phyloP scores from a whole-genome alignment of 2,888 invertebrate species.

The Lingula anatina region DNA sequence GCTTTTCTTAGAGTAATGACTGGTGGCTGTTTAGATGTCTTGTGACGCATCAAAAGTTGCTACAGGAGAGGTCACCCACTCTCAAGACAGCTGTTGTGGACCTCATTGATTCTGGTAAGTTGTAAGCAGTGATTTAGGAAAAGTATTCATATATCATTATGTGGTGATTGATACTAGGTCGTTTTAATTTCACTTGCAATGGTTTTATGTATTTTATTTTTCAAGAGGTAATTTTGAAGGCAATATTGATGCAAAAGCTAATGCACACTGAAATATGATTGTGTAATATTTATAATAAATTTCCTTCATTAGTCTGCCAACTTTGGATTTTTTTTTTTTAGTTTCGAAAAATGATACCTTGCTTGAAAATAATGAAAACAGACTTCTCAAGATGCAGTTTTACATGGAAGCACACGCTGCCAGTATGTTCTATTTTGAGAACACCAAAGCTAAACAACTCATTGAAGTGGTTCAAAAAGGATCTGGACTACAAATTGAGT shows the following conservation, averaged over 20 bases:
- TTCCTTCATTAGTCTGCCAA: neutral
- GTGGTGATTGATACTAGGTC: no score
- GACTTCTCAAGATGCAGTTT: slow-evolving; percentile 45
- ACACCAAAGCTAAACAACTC: slow-evolving; percentile 66
- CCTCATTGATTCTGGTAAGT: slow-evolving; percentile 29
- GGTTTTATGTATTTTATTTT: no score
- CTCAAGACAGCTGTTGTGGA: slow-evolving; percentile 30
- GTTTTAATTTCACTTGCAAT: no score
- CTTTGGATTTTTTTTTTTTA: slow-evolving; percentile 11
- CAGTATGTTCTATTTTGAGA: slow-evolving; percentile 69
- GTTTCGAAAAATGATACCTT: slow-evolving; percentile 24
- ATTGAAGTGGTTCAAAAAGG: slow-evolving; percentile 62
- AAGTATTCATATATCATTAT: no score
- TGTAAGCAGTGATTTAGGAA: neutral
- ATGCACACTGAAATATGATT: no score
- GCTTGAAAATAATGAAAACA: slow-evolving; percentile 23
- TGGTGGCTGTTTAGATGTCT: slow-evolving; percentile 76
- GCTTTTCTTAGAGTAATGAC: slow-evolving; percentile 48
- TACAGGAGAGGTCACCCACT: slow-evolving; percentile 68
- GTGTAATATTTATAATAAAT: neutral
- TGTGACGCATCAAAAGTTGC: slow-evolving; percentile 68
- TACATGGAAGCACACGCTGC: slow-evolving; percentile 63
- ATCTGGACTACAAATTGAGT: slow-evolving; percentile 64
- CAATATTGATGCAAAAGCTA: no score
- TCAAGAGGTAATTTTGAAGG: no score